Evolutionary conservation across 2,888 invertebrate species (phyloP).

Genomic region (Oxytorus armatus): DNA sequence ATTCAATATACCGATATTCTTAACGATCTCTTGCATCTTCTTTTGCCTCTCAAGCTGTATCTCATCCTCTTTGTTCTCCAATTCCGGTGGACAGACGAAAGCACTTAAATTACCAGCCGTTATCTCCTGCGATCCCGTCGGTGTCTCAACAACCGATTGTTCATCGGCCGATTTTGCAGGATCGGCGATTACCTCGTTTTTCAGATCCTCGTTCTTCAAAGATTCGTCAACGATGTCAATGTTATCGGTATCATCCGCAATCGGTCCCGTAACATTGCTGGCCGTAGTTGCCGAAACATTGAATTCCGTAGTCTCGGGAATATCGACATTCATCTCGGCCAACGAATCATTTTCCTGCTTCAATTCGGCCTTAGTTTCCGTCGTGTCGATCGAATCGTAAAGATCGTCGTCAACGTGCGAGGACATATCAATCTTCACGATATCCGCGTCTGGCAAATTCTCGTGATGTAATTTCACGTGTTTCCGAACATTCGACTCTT

Average conservation of each 20-base stretch:
- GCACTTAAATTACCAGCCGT: slow-evolving; percentile 77
- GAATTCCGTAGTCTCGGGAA: background rate
- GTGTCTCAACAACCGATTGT: slow-evolving; percentile 8
- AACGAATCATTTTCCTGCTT: slow-evolving; percentile 62
- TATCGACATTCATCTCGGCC: slow-evolving; percentile 23
- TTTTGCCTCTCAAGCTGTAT: slow-evolving; percentile 85
- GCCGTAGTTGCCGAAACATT: background rate
- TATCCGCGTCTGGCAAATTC: slow-evolving; percentile 85
- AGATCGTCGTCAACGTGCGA: slow-evolving; percentile 67
- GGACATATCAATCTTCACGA: slow-evolving; percentile 83
- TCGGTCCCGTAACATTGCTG: slow-evolving; percentile 9
- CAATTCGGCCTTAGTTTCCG: slow-evolving; percentile 71
- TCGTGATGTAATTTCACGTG: slow-evolving; percentile 87
- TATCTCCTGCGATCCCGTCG: slow-evolving; percentile 33
- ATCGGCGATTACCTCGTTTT: slow-evolving; percentile 22
- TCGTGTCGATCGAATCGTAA: slow-evolving; percentile 27
- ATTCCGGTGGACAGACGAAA: slow-evolving; percentile 83
- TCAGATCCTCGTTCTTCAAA: slow-evolving; percentile 44
- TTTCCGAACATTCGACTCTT: slow-evolving; percentile 86
- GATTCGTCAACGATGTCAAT: slow-evolving; percentile 63
- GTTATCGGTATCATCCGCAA: background rate
- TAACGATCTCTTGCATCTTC: slow-evolving; percentile 85
- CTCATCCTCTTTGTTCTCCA: slow-evolving; percentile 84
- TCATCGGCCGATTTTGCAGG: slow-evolving; percentile 13
- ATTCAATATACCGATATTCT: slow-evolving; percentile 78